Evolutionary conservation across 2,797 vertebrate species (phyloP), one percentile per base, ranked within the genome.

Genomic region (Leptatherina wallacei): DNA sequence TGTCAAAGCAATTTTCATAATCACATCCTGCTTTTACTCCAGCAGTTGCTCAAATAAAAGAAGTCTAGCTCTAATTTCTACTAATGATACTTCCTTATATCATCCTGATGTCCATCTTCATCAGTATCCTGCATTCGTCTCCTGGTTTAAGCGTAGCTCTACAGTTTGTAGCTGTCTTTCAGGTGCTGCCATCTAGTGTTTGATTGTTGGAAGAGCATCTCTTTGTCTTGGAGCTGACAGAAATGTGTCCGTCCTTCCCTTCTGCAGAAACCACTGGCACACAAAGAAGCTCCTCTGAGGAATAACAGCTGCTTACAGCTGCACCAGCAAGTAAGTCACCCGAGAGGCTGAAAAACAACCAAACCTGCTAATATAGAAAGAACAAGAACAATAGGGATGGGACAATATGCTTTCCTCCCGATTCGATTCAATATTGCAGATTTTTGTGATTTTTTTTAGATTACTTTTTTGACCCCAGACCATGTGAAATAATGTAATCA

Each of bases 231-330:
- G 24, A 71, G 65, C 81, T 92, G 80, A 94, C 54, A 76, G 65
- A 79, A 69, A 65, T 70, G 55, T 91, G 82, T 90, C 78, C 86
- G 58, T 77, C 30, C 29, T 79, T 67, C 77, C 29, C 65, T 47
- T 79, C 84, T 70, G 3, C 73, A 95, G 95, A 95, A 95, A 93
- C 92, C 93, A 0, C 82, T 92, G 88, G 76, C 87, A 82, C 94
- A 94, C 90, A 95, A 95, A 94, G 94, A 95, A 61, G 88, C 91
- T 86, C 90, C 93, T 63, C 79, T 94, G 62, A 92, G 94, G 90
- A 94, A 90, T 59, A 94, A 90, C 91, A 95, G 93, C 92, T 95
- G 94, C 91, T 91, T 95, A 93, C 94, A 95, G 93, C 63, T 95
- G 90, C 95, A 95, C 92, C 95, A 95, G 93, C 94, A 94, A 93